Percentiles rank a stretch among this genome's conserved stretches.
Evolutionary conservation across 2,888 invertebrate genomes (phyloP).

Genomic region (Drosophila affinis): DNA sequence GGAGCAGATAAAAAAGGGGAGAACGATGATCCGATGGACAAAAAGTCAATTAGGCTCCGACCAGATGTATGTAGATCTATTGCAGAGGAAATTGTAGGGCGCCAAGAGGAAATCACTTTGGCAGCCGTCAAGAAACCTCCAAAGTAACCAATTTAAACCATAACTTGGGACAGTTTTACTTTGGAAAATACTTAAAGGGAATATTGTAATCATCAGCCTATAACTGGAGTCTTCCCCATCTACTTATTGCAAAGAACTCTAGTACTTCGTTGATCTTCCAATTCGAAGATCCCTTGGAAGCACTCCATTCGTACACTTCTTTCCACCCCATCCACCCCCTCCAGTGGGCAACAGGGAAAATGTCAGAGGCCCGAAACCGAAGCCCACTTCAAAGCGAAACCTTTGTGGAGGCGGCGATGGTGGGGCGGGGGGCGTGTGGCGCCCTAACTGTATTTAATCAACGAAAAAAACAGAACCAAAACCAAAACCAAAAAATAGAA

Average conservation of each 20-base stretch:
- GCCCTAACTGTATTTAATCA: slow-evolving; percentile 25
- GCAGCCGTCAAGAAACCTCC: too few species aligned
- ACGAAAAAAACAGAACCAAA: slow-evolving; percentile 20
- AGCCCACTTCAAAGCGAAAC: slow-evolving; percentile 17
- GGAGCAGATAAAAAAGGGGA: not conserved
- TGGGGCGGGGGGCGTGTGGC: not conserved
- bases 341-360: slow-evolving; percentile 7
- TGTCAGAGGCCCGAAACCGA: slow-evolving; percentile 35
- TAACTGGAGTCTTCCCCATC: too few species aligned
- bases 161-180: too few species aligned
- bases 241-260: too few species aligned
- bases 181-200: not conserved
- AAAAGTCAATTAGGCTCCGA: slow-evolving; percentile 32
- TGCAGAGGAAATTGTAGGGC: slow-evolving; percentile 11
- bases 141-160: too few species aligned
- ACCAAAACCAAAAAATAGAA: slow-evolving; percentile 19
- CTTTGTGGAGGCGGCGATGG: too few species aligned
- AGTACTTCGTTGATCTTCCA: too few species aligned
- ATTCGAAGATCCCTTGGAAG: too few species aligned
- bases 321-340: not conserved
- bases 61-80: slow-evolving; percentile 14
- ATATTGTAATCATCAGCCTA: too few species aligned
- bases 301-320: too few species aligned
- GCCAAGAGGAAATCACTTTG: not conserved
- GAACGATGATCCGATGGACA: not conserved